A percentile compares a stretch with the other conserved stretches of the same genome.
These are phyloP conservation scores for Leucophora obtusa DNA, from an alignment of 2,888 invertebrate genomes.

Conservation along the genomic window DNA sequence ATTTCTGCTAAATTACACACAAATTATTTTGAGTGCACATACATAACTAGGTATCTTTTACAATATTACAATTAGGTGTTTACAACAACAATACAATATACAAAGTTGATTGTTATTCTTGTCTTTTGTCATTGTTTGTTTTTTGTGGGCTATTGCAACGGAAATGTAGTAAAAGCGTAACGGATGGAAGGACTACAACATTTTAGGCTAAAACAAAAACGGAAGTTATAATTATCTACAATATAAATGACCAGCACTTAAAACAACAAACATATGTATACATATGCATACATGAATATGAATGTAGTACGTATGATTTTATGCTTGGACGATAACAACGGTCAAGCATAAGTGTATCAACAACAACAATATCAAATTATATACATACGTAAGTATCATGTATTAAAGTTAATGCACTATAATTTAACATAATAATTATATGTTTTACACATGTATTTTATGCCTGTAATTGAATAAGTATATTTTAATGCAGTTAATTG, in stretches of 20 bases:
- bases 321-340: slow-evolving; percentile 52
- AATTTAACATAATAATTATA: slow-evolving; percentile 63
- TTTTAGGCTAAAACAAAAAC: slow-evolving; percentile 65
- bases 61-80: slow-evolving; percentile 50
- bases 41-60: slow-evolving; percentile 12
- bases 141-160: slow-evolving; percentile 59
- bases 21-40: no score
- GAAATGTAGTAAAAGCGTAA: slow-evolving; percentile 54
- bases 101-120: slow-evolving; percentile 45
- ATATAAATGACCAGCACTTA: slow-evolving; percentile 66
- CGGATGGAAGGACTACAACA: slow-evolving; percentile 53
- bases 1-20: no score
- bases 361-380: slow-evolving; percentile 34
- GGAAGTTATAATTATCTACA: slow-evolving; percentile 75
- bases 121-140: not conserved
- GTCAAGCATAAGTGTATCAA: slow-evolving; percentile 45
- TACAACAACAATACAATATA: slow-evolving; percentile 29
- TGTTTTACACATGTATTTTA: slow-evolving; percentile 44
- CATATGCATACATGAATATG: not conserved
- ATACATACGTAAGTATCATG: slow-evolving; percentile 13
- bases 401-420: slow-evolving; percentile 62
- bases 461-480: slow-evolving; percentile 69
- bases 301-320: not conserved
- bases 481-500: slow-evolving; percentile 69
- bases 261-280: slow-evolving; percentile 7